Evolutionary conservation across 53 echinoderm and acorn worm species (phyloP).

Genomic region (Apostichopus leukothele): DNA sequence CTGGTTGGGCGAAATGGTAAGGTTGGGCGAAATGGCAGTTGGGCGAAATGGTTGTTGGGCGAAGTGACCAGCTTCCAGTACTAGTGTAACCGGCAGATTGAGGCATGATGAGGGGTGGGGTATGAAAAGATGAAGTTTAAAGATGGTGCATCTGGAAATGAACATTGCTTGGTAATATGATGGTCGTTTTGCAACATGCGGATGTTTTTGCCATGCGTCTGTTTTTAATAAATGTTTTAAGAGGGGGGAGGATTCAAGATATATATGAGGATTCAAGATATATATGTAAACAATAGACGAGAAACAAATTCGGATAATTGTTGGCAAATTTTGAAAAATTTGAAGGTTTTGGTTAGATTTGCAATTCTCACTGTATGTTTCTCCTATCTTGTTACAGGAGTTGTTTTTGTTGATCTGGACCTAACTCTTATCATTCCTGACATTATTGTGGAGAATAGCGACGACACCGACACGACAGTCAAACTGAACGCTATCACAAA

Average conservation of each 20-base stretch:
- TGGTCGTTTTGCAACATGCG: background rate
- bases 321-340: background rate
- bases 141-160: background rate
- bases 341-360: background rate
- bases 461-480: slow-evolving; percentile 12
- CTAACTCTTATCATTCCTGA: slow-evolving; percentile 15
- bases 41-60: too few relatives aligned
- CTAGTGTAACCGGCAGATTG: too few relatives aligned
- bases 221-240: background rate
- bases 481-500: slow-evolving; percentile 20
- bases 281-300: slow-evolving; percentile 22
- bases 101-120: too few relatives aligned
- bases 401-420: background rate
- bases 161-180: background rate
- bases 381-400: background rate
- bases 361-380: background rate
- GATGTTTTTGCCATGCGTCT: background rate
- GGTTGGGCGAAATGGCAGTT: too few relatives aligned
- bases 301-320: background rate
- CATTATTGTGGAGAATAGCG: slow-evolving; percentile 28
- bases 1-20: too few relatives aligned
- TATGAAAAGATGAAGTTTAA: background rate
- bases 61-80: too few relatives aligned
- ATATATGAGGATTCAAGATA: background rate
- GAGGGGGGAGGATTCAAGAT: background rate